Percentiles rank a stretch among this genome's conserved stretches.
Evolutionary conservation across 2,797 vertebrate species (phyloP).

Genomic region (Anisognathus igniventris): DNA sequence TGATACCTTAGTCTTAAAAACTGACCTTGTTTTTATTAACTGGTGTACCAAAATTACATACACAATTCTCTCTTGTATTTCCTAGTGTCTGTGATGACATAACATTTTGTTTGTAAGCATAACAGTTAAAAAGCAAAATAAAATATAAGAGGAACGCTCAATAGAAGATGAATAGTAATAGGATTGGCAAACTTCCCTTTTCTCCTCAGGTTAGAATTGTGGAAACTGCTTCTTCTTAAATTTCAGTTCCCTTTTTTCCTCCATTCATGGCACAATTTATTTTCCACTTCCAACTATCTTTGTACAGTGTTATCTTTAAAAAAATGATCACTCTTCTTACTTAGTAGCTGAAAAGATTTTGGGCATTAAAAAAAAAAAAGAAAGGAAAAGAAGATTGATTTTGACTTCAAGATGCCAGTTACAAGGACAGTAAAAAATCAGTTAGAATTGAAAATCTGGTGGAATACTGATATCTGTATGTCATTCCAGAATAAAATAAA

Average conservation of each 20-base stretch:
- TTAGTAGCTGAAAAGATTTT: neutral
- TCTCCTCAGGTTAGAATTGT: neutral
- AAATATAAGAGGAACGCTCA: neutral
- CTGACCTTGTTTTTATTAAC: neutral
- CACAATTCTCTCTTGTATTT: neutral
- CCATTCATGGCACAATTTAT: neutral
- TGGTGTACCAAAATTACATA: neutral
- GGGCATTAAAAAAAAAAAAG: neutral
- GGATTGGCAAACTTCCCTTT: neutral
- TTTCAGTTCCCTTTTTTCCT: neutral
- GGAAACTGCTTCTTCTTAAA: neutral
- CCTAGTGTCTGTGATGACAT: neutral
- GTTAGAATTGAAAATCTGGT: neutral
- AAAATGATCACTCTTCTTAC: neutral
- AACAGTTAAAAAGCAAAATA: neutral
- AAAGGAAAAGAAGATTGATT: neutral
- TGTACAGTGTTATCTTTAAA: neutral
- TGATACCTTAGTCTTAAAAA: neutral
- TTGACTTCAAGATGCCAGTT: neutral
- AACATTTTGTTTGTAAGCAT: neutral
- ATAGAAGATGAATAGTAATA: neutral
- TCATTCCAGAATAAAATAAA: neutral
- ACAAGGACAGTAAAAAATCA: neutral
- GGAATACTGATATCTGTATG: neutral
- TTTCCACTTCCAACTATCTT: neutral